Evolutionary conservation across 2,888 invertebrate species (phyloP), one percentile per base, ranked within the genome.

Genomic region (Pheosia tremula): DNA sequence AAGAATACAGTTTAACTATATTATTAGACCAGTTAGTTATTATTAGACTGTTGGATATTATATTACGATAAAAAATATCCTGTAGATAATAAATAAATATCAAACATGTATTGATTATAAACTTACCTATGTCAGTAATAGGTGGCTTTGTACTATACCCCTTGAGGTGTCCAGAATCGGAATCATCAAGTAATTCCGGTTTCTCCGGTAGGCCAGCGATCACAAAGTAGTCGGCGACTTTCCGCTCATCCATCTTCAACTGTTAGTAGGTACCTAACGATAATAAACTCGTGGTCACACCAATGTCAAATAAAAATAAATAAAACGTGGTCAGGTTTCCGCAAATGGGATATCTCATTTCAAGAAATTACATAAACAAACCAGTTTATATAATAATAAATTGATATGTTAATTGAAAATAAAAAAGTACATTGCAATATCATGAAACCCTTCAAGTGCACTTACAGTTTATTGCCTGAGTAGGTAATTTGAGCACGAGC

Each of bases 201-300:
- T 96, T 95, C 68, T 97, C 97, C 13, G 98, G 97, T 86, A 99
- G 94, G 41, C 99, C 99, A 83, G 99, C 99, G 67, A 99, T 97
- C 74, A 99, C 98, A 94, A 99, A 99, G 93, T 99, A 99, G 94
- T 99, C 99, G 38, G 98, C 99, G 69, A 99, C 97, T 88, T 97
- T 95, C 83, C 96, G 95, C 80, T 97, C 97, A 85, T 97, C 97
- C 97, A 97, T 97, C 74, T 73, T 91, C 74, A 74, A 74, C 61
- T 72, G 67, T 71, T 74, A 67, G 77, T 73, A 68, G 66, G 64
- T 73, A 79, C 79, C 83, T 84, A 24, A 78, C 56, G 67, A 71
- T 75, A 76, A 72, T 76, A 72, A 68, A 78, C 67, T 63, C 67
- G 71, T 75, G 69, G 68, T 73, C 64, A 75, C 62, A 62, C 45